phyloP scores from a whole-genome alignment of 2,113 vertebrate genomes.

The Brachionichthys hirsutus region DNA sequence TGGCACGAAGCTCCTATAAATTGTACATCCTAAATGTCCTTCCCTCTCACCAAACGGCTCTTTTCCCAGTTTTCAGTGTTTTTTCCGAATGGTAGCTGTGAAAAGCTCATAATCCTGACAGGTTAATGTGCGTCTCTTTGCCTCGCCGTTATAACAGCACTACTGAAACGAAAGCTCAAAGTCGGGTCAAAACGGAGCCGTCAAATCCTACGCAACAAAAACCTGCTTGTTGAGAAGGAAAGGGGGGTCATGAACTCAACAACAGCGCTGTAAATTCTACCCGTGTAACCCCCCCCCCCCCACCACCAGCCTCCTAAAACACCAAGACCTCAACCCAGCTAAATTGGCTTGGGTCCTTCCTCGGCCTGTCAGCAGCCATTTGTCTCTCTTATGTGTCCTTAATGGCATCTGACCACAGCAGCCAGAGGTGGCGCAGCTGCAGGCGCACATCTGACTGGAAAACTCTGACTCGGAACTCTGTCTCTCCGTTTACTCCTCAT shows the following conservation, averaged over 20 bases:
- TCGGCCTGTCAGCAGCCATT: slow-evolving; percentile 59
- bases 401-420: slow-evolving; percentile 64
- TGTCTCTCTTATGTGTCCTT: slow-evolving; percentile 68
- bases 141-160: slow-evolving; percentile 40
- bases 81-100: slow-evolving; percentile 28
- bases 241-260: slow-evolving; percentile 54
- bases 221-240: slow-evolving; percentile 49
- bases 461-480: slow-evolving; percentile 39
- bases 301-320: too few species aligned
- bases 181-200: slow-evolving; percentile 49
- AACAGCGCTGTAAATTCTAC: slow-evolving; percentile 43
- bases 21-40: slow-evolving; percentile 55
- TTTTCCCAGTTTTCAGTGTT: slow-evolving; percentile 42
- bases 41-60: slow-evolving; percentile 26
- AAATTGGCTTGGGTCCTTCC: slow-evolving; percentile 46
- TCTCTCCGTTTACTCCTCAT: slow-evolving; percentile 6
- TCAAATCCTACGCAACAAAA: too few species aligned
- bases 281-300: slow-evolving; percentile 12
- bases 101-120: slow-evolving; percentile 64
- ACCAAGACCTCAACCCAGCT: slow-evolving; percentile 48
- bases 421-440: slow-evolving; percentile 46
- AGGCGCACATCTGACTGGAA: slow-evolving; percentile 62
- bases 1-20: slow-evolving; percentile 57
- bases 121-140: slow-evolving; percentile 63
- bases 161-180: slow-evolving; percentile 30